Conservation (phyloP, 2,888 invertebrate genomes). For the Monoplex corrugatus region DNA sequence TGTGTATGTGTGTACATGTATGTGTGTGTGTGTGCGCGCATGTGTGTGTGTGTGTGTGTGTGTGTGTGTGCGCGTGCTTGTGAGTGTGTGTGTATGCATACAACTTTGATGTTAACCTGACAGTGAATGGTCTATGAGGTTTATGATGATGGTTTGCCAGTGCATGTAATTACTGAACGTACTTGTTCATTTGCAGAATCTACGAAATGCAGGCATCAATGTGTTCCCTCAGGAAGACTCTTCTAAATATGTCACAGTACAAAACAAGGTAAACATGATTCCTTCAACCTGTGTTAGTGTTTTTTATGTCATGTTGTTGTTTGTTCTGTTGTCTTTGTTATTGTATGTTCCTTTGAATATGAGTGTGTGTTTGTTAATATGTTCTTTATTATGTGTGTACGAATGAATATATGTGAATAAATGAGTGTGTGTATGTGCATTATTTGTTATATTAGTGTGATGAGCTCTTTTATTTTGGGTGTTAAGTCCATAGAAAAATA, state of each 20-base stretch:
- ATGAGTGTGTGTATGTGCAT: not conserved
- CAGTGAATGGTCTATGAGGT: not conserved
- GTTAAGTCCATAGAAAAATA: too few relatives aligned
- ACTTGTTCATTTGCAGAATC: constrained; percentile 64
- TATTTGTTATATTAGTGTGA: too few relatives aligned
- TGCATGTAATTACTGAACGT: not conserved
- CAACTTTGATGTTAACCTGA: too few relatives aligned
- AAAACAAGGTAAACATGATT: constrained; percentile 75
- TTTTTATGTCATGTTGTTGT: too few relatives aligned
- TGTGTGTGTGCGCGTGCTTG: not conserved
- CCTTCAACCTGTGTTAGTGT: not conserved
- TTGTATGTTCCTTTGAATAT: too few relatives aligned
- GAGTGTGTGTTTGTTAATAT: not conserved
- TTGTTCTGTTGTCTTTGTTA: too few relatives aligned
- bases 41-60: constrained; percentile 14
- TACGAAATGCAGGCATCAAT: constrained; percentile 78
- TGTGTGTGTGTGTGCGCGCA: constrained; percentile 17
- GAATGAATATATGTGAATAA: not conserved
- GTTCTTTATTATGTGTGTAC: not conserved
- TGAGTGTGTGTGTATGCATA: not conserved
- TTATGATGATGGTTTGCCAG: not conserved
- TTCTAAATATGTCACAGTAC: constrained; percentile 80
- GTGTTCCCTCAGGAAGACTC: constrained; percentile 81
- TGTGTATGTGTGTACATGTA: not conserved
- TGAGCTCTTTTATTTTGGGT: too few relatives aligned